Evolutionary conservation across 2,888 invertebrate species (phyloP).

Genomic region (Cyrtodaria siliqua): DNA sequence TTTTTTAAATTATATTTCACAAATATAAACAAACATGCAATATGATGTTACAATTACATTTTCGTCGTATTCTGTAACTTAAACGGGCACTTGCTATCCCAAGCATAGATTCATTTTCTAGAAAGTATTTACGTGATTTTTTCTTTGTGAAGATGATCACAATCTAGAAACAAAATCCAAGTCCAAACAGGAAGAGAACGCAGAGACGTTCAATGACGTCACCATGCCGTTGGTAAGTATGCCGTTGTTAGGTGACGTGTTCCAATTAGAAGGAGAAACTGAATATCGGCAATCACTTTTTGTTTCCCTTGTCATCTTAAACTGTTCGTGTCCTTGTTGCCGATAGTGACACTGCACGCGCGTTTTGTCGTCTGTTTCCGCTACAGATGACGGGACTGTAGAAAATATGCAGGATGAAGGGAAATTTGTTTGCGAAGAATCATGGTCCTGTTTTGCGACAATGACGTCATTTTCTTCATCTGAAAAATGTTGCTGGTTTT

Average conservation of each 20-base stretch:
- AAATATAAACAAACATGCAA: too few relatives aligned
- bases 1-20: too few relatives aligned
- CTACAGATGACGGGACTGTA: neutral
- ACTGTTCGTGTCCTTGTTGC: too few relatives aligned
- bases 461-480: neutral
- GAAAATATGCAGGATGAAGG: neutral
- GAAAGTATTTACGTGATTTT: too few relatives aligned
- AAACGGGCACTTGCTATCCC: too few relatives aligned
- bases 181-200: neutral
- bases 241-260: neutral
- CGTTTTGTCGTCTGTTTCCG: neutral
- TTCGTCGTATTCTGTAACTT: too few relatives aligned
- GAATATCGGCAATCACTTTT: slow-evolving; percentile 3
- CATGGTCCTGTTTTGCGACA: neutral
- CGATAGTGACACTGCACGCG: neutral
- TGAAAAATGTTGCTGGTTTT: neutral
- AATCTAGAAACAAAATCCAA: neutral
- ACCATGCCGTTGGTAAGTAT: neutral
- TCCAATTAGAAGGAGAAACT: slow-evolving; percentile 16
- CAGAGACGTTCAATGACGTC: slow-evolving; percentile 8
- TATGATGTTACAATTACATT: too few relatives aligned
- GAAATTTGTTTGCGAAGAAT: neutral
- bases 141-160: too few relatives aligned
- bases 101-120: too few relatives aligned
- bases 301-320: too few relatives aligned